These are phyloP conservation scores for Pangasius mekongensis DNA, from an alignment of 2,797 vertebrate species.

Conservation along the genomic window DNA sequence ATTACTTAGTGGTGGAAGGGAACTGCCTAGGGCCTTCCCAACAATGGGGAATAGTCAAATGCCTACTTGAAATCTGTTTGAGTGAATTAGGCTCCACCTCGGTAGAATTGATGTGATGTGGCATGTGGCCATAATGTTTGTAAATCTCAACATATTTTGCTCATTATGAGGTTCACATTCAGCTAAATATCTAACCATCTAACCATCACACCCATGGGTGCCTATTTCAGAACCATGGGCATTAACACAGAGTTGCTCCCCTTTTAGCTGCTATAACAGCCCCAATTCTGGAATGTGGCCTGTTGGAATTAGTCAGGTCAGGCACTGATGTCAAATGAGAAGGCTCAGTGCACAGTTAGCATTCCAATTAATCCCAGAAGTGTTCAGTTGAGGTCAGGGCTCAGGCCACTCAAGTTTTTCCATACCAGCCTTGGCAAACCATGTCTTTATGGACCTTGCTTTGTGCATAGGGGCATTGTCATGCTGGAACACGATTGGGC, in stretches of 20 bases:
- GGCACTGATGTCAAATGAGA: background rate
- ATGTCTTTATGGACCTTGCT: background rate
- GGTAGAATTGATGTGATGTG: too few relatives aligned
- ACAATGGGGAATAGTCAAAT: too few relatives aligned
- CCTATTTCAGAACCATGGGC: background rate
- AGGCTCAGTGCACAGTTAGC: background rate
- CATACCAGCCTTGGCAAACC: background rate
- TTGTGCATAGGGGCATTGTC: background rate
- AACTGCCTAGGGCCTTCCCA: too few relatives aligned
- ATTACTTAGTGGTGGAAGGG: background rate
- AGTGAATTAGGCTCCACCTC: too few relatives aligned
- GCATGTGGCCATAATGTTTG: too few relatives aligned
- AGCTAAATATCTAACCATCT: background rate
- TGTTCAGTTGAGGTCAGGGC: background rate
- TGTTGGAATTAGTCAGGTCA: background rate
- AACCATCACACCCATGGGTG: background rate
- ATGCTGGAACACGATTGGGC: background rate
- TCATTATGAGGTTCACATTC: background rate
- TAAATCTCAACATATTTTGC: too few relatives aligned
- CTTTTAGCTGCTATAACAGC: background rate
- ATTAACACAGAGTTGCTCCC: background rate
- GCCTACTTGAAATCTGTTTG: too few relatives aligned
- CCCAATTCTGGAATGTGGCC: background rate
- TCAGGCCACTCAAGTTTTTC: background rate
- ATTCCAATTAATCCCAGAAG: background rate